phyloP scores from a whole-genome alignment of 2,888 invertebrate genomes.

The Parnassius mnemosyne region DNA sequence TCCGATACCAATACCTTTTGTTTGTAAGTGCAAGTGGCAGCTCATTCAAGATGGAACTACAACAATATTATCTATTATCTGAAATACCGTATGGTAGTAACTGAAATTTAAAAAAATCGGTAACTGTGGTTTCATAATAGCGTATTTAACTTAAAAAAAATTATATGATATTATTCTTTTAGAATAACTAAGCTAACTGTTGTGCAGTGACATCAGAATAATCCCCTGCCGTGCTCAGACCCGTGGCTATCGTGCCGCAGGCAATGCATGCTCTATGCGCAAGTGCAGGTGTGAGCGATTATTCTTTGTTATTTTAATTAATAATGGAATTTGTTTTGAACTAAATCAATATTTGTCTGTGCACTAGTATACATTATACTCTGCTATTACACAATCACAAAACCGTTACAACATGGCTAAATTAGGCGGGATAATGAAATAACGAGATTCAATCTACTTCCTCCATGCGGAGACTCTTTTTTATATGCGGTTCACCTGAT shows the following conservation, averaged over 20 bases:
- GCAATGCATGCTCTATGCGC: too few relatives aligned
- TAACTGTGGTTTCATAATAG: too few relatives aligned
- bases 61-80: background rate
- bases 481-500: too few relatives aligned
- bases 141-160: too few relatives aligned
- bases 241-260: too few relatives aligned
- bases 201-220: too few relatives aligned
- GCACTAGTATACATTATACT: constrained; percentile 72
- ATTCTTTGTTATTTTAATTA: constrained; percentile 42
- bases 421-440: constrained; percentile 39
- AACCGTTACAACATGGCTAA: constrained; percentile 60
- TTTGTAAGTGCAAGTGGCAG: constrained; percentile 6
- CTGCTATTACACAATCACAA: constrained; percentile 30
- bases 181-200: too few relatives aligned
- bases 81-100: too few relatives aligned
- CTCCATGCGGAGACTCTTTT: constrained; percentile 93
- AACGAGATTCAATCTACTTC: constrained; percentile 93
- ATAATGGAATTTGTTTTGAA: constrained; percentile 67
- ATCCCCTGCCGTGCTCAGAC: too few relatives aligned
- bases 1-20: background rate
- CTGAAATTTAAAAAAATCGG: too few relatives aligned
- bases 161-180: too few relatives aligned
- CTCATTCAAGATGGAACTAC: background rate
- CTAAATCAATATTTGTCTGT: constrained; percentile 79
- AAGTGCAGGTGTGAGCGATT: too few relatives aligned